phyloP scores from a whole-genome alignment of 2,113 vertebrate genomes.

The Sylvicapra grimmia region DNA sequence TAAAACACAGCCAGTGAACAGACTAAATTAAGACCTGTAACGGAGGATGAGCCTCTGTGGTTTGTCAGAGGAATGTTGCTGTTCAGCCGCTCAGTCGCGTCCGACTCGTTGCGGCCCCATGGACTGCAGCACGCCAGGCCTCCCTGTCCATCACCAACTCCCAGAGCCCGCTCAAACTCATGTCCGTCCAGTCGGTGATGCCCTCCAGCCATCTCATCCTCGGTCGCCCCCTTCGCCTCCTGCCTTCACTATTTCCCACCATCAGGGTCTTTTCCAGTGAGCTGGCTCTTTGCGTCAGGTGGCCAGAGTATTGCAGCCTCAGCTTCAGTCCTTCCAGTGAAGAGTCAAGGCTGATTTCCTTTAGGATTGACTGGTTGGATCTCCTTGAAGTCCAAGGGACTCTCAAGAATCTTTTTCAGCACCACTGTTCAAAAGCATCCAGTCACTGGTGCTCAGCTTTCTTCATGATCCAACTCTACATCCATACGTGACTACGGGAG shows the following conservation, averaged over 20 bases:
- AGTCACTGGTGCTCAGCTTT: background rate
- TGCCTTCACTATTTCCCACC: background rate
- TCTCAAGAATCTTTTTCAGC: background rate
- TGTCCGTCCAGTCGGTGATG: background rate
- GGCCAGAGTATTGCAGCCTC: background rate
- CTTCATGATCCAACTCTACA: background rate
- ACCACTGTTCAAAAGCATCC: background rate
- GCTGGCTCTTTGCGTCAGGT: background rate
- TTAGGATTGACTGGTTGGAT: background rate
- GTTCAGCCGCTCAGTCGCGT: background rate
- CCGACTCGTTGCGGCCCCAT: rapidly evolving
- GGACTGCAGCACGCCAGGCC: background rate
- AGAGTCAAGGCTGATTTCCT: background rate
- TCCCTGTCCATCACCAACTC: background rate
- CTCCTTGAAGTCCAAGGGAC: background rate
- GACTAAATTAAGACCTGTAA: background rate
- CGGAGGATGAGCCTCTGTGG: rapidly evolving
- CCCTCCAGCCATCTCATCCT: background rate
- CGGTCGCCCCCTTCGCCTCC: background rate
- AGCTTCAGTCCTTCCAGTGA: background rate
- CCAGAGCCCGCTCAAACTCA: background rate
- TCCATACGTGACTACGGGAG: background rate
- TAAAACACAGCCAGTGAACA: background rate
- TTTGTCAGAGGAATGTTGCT: background rate
- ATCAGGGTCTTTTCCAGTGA: background rate